Evolutionary conservation across 2,888 invertebrate species (phyloP), one percentile per base, ranked within the genome.

Genomic region (Harpalus rubripes): DNA sequence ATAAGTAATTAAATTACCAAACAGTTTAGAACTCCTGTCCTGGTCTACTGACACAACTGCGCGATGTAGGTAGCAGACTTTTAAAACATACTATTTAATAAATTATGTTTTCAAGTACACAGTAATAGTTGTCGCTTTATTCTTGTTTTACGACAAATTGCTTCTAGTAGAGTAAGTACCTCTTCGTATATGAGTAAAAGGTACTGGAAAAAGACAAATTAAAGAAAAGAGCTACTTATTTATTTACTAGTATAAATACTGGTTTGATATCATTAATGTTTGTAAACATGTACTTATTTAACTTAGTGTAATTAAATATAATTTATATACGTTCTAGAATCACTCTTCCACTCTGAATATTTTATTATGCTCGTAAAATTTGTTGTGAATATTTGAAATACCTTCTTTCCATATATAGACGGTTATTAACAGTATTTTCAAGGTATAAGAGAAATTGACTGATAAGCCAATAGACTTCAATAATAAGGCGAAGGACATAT

Each of bases 81-180:
- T 74, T 74, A 44, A 15, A 39, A 10, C 16, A 52, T 41, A 74
- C 72, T 74, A 16, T 1, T 12, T 44, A 74, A 74, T 74, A 74
- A 74, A 74, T 74, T 52, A 74, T 44, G 72, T 74, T 74, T 74
- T 74, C 72, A 74, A 74, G 72, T 74, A 18, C 44, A 74, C 72
- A 18, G 72, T 41, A 74, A 72, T 44, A 72, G 72, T 0, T n/a
- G 68, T 74, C 41, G 15, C 44, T 74, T 44, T 74, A 74, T 74
- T 74, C 44, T 74, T 74, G 44, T n/a, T 74, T 44, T 44, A 74
- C 44, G 41, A 74, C 72, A 74, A 74, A 74, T 74, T 74, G 52
- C 72, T 52, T 2, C 8, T 8, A 12, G 18, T 65, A 26, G 32
- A 12, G 18, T 65, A 26, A 5, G 5, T 32, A 32, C 22, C 22